A percentile compares a stretch with the other conserved stretches of the same genome.
These are phyloP conservation scores for Drosophila persimilis DNA, from an alignment of 1,140 invertebrate species.

Conservation along the genomic window DNA sequence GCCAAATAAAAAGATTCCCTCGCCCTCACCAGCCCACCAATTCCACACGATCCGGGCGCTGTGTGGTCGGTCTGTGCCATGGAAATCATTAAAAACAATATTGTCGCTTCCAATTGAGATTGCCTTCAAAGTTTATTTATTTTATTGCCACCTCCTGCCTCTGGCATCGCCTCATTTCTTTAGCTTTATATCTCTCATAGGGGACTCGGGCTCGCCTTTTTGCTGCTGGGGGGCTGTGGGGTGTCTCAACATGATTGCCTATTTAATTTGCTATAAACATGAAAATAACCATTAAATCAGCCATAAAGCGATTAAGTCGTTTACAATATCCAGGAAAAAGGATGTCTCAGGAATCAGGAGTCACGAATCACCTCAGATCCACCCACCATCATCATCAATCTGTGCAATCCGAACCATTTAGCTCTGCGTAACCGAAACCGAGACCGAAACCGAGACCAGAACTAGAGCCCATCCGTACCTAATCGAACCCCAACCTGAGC, in stretches of 20 bases:
- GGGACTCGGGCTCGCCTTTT: not conserved
- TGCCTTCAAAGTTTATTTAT: conserved; percentile 64
- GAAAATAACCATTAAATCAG: conserved; percentile 1
- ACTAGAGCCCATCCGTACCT: conserved; percentile 7
- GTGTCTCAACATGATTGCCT: conserved; percentile 38
- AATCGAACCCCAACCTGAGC: conserved; percentile 23
- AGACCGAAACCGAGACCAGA: not conserved
- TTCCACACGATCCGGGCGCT: conserved; percentile 38
- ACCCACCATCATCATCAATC: no score
- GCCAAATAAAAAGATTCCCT: conserved; percentile 56
- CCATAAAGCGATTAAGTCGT: conserved; percentile 36
- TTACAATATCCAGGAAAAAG: not conserved
- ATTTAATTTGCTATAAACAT: conserved; percentile 43
- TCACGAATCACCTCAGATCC: not conserved
- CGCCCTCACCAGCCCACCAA: not conserved
- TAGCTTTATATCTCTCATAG: conserved; percentile 5
- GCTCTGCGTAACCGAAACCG: conserved; percentile 12
- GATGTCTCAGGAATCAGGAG: not conserved
- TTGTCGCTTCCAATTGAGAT: conserved; percentile 69
- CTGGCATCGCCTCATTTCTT: not conserved
- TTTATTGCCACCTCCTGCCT: conserved; percentile 46
- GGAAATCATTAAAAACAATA: conserved; percentile 77
- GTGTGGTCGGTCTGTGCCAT: conserved; percentile 41
- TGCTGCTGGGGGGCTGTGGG: conserved; percentile 1
- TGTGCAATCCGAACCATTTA: not conserved